A percentile compares a stretch with the other conserved stretches of the same genome.
Evolutionary conservation across 2,113 vertebrate species (phyloP).

Genomic region (Brachypteracias leptosomus): DNA sequence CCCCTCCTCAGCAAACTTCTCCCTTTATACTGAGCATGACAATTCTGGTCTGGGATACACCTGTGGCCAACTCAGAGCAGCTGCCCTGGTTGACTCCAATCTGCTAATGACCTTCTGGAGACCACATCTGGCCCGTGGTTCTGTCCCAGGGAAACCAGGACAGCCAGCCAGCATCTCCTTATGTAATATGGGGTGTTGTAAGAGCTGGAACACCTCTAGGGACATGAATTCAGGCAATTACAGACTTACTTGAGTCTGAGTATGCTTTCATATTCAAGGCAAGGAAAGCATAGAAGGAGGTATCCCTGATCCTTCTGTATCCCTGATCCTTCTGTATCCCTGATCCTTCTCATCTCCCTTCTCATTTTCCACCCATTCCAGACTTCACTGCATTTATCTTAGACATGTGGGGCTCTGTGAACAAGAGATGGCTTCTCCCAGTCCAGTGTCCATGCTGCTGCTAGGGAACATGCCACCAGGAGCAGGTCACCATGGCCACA

Average conservation of each 20-base stretch:
- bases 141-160: not conserved
- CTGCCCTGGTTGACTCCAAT: not conserved
- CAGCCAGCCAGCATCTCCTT: not conserved
- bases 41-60: not conserved
- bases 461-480: fast-evolving
- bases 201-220: constrained; percentile 10
- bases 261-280: not conserved
- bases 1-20: not conserved
- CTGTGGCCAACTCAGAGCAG: not conserved
- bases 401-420: not conserved
- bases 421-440: not conserved
- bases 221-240: not conserved
- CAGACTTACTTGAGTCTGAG: not conserved
- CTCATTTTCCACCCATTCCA: not conserved
- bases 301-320: not conserved
- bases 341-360: not conserved
- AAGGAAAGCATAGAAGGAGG: not conserved
- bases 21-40: not conserved
- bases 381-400: not conserved
- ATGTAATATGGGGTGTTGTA: not conserved
- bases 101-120: not conserved
- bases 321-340: too few relatives aligned
- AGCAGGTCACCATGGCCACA: not conserved
- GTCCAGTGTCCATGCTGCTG: not conserved
- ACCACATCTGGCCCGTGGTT: not conserved